A percentile compares a stretch with the other conserved stretches of the same genome.
Conservation (phyloP, 2,888 invertebrate genomes). For the Melangyna quadrimaculata region DNA sequence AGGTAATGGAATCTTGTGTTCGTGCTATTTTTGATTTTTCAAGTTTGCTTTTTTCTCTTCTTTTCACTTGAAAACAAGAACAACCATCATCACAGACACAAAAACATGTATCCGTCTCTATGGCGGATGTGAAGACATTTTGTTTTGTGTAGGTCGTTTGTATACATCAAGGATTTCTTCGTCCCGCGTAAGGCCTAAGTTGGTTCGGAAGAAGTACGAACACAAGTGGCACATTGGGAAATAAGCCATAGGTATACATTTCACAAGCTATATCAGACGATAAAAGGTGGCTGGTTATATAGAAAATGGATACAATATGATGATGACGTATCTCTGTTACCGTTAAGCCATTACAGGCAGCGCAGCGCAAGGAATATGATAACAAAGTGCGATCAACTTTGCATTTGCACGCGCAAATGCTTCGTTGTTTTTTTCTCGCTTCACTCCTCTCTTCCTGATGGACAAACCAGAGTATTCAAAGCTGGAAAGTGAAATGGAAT, state of each 20-base stretch:
- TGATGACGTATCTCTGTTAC: conserved; percentile 24
- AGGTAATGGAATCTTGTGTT: neutral
- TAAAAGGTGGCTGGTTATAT: neutral
- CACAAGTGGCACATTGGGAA: neutral
- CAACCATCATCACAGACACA: neutral
- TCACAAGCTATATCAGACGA: conserved; percentile 22
- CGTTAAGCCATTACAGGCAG: conserved; percentile 43
- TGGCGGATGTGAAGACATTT: neutral
- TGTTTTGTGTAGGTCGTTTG: neutral
- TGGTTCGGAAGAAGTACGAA: neutral
- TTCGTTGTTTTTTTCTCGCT: neutral
- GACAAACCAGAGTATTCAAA: neutral
- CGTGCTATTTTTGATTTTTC: conserved; percentile 24
- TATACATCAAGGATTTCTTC: neutral
- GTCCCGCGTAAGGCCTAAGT: neutral
- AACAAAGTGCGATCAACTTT: conserved; percentile 60
- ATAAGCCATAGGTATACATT: neutral
- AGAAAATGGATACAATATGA: conserved; percentile 9
- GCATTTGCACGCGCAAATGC: conserved; percentile 38
- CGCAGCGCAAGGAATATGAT: no score
- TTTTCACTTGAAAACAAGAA: neutral
- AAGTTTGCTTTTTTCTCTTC: neutral
- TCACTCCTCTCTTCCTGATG: neutral
- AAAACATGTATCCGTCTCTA: neutral
- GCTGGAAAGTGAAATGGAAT: neutral